phyloP scores from a whole-genome alignment of 2,113 vertebrate genomes.

The Phasianus colchicus region DNA sequence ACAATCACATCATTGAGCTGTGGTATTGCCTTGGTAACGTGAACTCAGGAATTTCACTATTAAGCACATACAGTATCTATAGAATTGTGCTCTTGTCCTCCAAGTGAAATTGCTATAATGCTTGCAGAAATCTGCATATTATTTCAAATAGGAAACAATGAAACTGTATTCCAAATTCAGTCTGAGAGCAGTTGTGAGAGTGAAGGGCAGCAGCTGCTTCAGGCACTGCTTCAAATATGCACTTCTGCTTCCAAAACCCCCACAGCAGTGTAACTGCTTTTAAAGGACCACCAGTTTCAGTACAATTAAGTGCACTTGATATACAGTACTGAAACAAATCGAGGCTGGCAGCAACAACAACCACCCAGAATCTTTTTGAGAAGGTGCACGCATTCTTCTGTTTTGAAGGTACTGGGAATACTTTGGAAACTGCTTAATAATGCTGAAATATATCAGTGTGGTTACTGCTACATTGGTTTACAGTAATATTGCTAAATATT shows the following conservation, averaged over 20 bases:
- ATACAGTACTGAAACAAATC: not conserved
- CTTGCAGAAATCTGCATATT: not conserved
- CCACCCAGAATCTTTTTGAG: not conserved
- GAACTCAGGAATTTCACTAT: not conserved
- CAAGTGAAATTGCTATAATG: not conserved
- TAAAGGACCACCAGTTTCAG: not conserved
- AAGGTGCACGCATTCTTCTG: not conserved
- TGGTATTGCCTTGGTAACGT: not conserved
- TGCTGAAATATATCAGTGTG: not conserved
- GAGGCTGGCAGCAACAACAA: not conserved
- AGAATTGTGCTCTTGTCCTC: not conserved
- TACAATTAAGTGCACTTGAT: not conserved
- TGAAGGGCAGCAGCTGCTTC: not conserved
- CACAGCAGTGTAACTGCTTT: not conserved
- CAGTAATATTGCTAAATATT: not conserved
- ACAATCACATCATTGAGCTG: too few species aligned
- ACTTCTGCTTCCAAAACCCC: not conserved
- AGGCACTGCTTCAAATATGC: not conserved
- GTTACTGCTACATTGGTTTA: not conserved
- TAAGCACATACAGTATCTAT: too few species aligned
- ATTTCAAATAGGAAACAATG: not conserved
- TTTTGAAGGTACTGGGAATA: not conserved
- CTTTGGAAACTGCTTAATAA: not conserved
- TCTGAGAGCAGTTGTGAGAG: fast-evolving
- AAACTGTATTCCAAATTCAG: not conserved